Percentiles rank a stretch among this genome's conserved stretches.
phyloP scores from a whole-genome alignment of 2,797 vertebrate genomes.

The Sebastes itinus region DNA sequence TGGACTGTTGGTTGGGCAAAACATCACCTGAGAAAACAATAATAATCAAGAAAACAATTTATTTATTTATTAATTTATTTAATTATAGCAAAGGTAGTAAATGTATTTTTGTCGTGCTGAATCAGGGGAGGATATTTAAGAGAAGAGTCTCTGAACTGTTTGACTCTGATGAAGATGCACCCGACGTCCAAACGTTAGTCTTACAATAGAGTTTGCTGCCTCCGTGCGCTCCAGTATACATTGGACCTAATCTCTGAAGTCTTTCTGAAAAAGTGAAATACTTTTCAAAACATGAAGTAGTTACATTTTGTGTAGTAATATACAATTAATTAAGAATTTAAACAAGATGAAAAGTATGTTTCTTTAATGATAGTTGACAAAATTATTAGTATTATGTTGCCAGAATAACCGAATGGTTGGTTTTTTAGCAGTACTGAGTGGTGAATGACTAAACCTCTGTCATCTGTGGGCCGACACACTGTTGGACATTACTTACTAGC shows the following conservation, averaged over 20 bases:
- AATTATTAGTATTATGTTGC: not conserved
- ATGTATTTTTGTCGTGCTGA: not conserved
- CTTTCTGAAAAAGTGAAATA: not conserved
- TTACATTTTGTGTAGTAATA: not conserved
- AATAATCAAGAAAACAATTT: too few species aligned
- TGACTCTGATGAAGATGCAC: too few species aligned
- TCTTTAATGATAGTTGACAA: not conserved
- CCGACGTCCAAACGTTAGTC: too few species aligned
- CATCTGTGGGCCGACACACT: slow-evolving; percentile 4
- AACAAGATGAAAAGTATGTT: not conserved
- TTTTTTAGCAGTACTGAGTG: not conserved
- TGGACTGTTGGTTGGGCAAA: too few species aligned
- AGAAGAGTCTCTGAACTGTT: too few species aligned
- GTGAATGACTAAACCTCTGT: not conserved
- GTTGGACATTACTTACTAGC: slow-evolving; percentile 8
- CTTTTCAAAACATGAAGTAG: not conserved
- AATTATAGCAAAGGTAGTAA: not conserved
- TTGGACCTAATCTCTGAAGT: too few species aligned
- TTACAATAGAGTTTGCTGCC: too few species aligned
- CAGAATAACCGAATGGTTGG: not conserved
- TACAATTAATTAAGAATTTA: too few species aligned
- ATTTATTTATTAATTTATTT: too few species aligned
- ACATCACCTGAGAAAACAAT: too few species aligned
- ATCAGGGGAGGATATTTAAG: too few species aligned
- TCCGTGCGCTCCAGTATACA: too few species aligned